A percentile compares a stretch with the other conserved stretches of the same genome.
Conservation (phyloP, 64 coral and sea anemone species). For the Stylophora pistillata region DNA sequence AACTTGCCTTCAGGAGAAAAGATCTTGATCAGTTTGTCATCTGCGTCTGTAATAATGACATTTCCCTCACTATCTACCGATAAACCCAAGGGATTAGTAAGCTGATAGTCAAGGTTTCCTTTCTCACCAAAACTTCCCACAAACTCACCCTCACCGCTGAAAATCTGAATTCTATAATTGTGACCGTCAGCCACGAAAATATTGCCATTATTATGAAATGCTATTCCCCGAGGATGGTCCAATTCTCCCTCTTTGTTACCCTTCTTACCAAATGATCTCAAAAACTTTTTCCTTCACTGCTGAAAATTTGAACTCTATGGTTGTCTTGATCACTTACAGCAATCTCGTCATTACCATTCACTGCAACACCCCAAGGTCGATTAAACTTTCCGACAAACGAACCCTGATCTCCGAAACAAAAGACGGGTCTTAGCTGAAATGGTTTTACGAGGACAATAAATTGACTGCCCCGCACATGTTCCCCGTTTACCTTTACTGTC, state of each 20-base stretch:
- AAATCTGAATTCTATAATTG: constrained; percentile 1
- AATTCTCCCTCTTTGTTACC: constrained; percentile 7
- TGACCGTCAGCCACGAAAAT: constrained; percentile 3
- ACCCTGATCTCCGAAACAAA: constrained; percentile 19
- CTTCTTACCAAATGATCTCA: constrained; percentile 19
- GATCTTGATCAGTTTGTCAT: constrained; percentile 51
- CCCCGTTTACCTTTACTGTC: constrained; percentile 17
- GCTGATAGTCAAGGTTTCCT: constrained; percentile 20
- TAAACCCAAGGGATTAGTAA: constrained; percentile 21
- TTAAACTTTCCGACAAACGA: neutral
- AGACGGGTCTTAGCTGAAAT: constrained; percentile 29
- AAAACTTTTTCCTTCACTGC: neutral
- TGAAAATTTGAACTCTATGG: constrained; percentile 28
- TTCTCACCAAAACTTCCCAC: constrained; percentile 6
- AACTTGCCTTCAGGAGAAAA: constrained; percentile 55
- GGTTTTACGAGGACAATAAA: constrained; percentile 26
- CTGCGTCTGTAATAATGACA: constrained; percentile 46
- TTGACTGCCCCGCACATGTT: constrained; percentile 28
- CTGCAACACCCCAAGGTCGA: constrained; percentile 28
- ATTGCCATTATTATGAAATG: constrained; percentile 30
- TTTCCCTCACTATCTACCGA: constrained; percentile 52
- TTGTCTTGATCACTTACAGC: neutral
- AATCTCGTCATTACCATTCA: constrained; percentile 42
- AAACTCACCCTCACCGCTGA: constrained; percentile 18
- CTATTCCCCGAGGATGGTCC: neutral